Conservation (phyloP, 2,113 vertebrate genomes). For the Eulemur rufifrons region DNA sequence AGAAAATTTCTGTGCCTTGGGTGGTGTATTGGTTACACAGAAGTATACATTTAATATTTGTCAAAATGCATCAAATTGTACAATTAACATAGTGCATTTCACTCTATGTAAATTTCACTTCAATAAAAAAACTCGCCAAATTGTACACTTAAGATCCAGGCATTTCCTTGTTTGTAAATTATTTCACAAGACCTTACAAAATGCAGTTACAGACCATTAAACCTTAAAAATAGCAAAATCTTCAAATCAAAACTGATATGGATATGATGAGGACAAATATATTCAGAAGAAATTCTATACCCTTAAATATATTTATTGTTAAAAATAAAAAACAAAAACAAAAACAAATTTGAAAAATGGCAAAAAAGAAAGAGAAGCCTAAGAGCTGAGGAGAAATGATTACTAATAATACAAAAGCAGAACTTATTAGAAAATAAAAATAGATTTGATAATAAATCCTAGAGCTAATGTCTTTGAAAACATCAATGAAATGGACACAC, state of each 20-base stretch:
- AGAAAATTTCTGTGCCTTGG: neutral
- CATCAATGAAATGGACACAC: neutral
- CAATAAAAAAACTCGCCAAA: neutral
- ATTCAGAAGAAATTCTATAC: neutral
- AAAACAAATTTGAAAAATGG: neutral
- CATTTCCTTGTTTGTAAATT: neutral
- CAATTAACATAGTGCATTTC: neutral
- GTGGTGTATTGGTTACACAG: neutral
- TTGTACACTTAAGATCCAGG: neutral
- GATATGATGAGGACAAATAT: neutral
- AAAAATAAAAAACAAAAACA: neutral
- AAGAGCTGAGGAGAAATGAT: neutral
- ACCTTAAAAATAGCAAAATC: neutral
- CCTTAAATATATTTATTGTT: neutral
- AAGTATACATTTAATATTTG: neutral
- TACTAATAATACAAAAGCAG: neutral
- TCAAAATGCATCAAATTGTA: neutral
- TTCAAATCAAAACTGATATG: neutral
- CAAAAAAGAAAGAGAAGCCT: neutral
- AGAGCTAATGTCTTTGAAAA: neutral
- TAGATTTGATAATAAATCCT: neutral
- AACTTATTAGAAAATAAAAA: constrained; percentile 6
- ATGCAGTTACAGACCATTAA: neutral
- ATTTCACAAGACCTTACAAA: neutral
- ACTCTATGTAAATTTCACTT: neutral